Percentiles rank a stretch among this genome's conserved stretches.
Evolutionary conservation across 1,140 invertebrate species (phyloP).

Genomic region (Temnothorax nylanderi): DNA sequence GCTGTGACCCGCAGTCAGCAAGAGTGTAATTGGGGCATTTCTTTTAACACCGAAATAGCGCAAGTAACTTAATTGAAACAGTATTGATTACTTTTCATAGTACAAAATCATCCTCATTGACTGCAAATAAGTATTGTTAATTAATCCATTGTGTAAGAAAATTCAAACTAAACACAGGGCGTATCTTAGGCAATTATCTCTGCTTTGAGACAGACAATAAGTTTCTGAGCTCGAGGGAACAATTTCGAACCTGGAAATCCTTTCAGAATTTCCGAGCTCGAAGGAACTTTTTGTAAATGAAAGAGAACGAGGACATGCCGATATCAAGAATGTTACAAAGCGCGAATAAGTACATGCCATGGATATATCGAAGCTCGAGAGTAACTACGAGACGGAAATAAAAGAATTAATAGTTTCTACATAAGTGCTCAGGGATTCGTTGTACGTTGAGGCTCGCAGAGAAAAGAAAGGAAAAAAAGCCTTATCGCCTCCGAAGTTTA

Average conservation of each 20-base stretch:
- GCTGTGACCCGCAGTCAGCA: neutral
- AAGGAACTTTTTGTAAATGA: slow-evolving; percentile 35
- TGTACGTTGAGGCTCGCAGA: slow-evolving; percentile 53
- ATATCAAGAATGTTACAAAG: slow-evolving; percentile 68
- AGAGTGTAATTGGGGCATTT: neutral
- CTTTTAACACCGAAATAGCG: neutral
- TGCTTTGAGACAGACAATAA: neutral
- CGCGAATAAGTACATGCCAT: slow-evolving; percentile 69
- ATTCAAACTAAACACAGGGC: neutral
- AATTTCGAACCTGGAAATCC: slow-evolving; percentile 1
- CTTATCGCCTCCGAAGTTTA: slow-evolving; percentile 35
- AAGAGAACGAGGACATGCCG: slow-evolving; percentile 66
- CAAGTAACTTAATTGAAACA: neutral
- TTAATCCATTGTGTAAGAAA: neutral
- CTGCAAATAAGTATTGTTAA: slow-evolving; percentile 26
- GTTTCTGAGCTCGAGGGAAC: neutral
- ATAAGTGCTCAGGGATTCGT: slow-evolving; percentile 49
- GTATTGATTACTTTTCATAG: neutral
- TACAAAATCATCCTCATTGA: neutral
- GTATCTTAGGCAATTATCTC: neutral
- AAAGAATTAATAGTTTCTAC: slow-evolving; percentile 67
- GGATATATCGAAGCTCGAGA: slow-evolving; percentile 71
- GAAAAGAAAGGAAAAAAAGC: slow-evolving; percentile 36
- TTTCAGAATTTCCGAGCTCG: slow-evolving; percentile 22
- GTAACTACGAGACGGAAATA: slow-evolving; percentile 65